Evolutionary conservation across 2,797 vertebrate species (phyloP).

Genomic region (Eulemur albifrons): DNA sequence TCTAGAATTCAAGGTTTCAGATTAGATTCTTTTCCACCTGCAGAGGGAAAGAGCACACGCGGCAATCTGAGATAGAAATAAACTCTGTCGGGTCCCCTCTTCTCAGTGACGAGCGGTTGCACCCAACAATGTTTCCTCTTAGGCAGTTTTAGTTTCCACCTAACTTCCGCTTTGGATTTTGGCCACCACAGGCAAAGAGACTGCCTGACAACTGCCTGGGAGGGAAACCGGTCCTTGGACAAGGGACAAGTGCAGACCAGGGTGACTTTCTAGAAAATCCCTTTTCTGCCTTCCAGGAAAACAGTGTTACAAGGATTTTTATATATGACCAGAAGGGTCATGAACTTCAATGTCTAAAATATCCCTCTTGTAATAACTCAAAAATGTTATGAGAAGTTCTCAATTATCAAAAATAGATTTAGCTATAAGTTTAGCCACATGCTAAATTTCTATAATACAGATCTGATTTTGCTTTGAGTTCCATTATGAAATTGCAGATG

Average conservation of each 20-base stretch:
- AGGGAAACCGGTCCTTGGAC: neutral
- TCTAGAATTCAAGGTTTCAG: constrained; percentile 25
- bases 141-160: neutral
- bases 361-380: neutral
- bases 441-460: neutral
- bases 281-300: neutral
- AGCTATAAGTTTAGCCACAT: neutral
- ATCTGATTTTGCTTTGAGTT: neutral
- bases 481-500: neutral
- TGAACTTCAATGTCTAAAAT: neutral
- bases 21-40: neutral
- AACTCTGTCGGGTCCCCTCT: neutral
- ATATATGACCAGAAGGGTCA: neutral
- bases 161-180: constrained; percentile 7
- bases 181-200: neutral
- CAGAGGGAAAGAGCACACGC: neutral
- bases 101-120: neutral
- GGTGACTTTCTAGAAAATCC: neutral
- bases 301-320: neutral
- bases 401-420: neutral
- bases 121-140: neutral
- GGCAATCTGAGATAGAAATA: neutral
- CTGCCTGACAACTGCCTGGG: neutral
- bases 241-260: neutral
- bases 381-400: neutral